phyloP scores from a whole-genome alignment of 2,888 invertebrate species.

The Cephalotes varians region DNA sequence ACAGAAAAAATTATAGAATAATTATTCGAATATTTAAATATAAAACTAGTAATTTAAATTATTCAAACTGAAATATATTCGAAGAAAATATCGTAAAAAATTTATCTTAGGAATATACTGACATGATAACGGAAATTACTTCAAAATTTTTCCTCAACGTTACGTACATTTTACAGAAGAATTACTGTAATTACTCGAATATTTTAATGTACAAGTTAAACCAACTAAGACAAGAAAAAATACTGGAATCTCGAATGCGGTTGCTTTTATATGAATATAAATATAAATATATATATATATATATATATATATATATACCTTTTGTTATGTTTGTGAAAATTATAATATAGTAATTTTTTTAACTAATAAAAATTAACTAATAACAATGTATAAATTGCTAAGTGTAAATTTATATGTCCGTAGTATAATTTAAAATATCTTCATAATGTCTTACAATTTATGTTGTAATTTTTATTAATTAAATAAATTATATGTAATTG shows the following conservation, averaged over 20 bases:
- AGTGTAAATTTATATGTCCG: not conserved
- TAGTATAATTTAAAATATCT: not conserved
- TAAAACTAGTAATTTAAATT: not conserved
- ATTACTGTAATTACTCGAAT: not conserved
- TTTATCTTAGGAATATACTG: not conserved
- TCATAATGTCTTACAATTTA: not conserved
- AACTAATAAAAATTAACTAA: not conserved
- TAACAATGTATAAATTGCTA: not conserved
- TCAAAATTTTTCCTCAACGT: not conserved
- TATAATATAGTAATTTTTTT: not conserved
- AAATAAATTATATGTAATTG: not conserved
- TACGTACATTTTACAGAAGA: not conserved
- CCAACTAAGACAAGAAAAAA: not conserved
- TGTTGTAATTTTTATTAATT: not conserved
- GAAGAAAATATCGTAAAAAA: not conserved
- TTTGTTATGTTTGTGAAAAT: not conserved
- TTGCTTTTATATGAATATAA: not conserved
- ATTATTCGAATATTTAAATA: not conserved
- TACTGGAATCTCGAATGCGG: not conserved
- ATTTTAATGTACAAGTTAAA: conserved; percentile 23
- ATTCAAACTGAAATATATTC: not conserved
- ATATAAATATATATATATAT: too few relatives aligned
- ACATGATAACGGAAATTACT: not conserved
- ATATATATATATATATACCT: not conserved
- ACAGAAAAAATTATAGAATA: too few relatives aligned